Percentiles rank a stretch among this genome's conserved stretches.
These are phyloP conservation scores for Nineta flava DNA, from an alignment of 2,888 invertebrate species.

Conservation along the genomic window DNA sequence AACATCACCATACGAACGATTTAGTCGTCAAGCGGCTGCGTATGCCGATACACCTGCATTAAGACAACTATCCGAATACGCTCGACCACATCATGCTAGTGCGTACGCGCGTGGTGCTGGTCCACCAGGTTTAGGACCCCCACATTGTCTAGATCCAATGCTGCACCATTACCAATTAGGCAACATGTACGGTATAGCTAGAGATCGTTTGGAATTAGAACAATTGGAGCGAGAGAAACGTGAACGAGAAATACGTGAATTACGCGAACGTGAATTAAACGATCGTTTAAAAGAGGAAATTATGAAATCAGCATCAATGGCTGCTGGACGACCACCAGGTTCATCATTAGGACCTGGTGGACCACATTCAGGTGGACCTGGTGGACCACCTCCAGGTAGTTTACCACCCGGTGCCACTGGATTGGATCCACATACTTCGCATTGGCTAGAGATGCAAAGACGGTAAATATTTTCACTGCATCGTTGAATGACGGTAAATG, in stretches of 20 bases:
- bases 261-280: constrained; percentile 63
- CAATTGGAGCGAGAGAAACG: constrained; percentile 54
- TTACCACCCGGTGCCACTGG: constrained; percentile 22
- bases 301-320: constrained; percentile 48
- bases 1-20: constrained; percentile 60
- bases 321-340: constrained; percentile 37
- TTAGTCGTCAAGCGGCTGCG: constrained; percentile 38
- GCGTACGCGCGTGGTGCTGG: constrained; percentile 5
- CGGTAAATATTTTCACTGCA: constrained; percentile 30
- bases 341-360: constrained; percentile 16
- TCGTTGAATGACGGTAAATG: constrained; percentile 38
- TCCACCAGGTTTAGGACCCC: background rate
- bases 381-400: constrained; percentile 17
- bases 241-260: constrained; percentile 61
- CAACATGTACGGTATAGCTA: constrained; percentile 55
- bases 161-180: constrained; percentile 65
- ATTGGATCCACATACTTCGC: constrained; percentile 46
- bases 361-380: constrained; percentile 2
- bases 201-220: constrained; percentile 36
- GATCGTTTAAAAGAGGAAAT: constrained; percentile 81
- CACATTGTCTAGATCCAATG: constrained; percentile 68
- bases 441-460: constrained; percentile 81
- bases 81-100: constrained; percentile 53
- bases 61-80: constrained; percentile 81
- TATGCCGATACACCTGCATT: constrained; percentile 89